Conservation (phyloP, 2,888 invertebrate species). For the Epistrophe grossulariae region DNA sequence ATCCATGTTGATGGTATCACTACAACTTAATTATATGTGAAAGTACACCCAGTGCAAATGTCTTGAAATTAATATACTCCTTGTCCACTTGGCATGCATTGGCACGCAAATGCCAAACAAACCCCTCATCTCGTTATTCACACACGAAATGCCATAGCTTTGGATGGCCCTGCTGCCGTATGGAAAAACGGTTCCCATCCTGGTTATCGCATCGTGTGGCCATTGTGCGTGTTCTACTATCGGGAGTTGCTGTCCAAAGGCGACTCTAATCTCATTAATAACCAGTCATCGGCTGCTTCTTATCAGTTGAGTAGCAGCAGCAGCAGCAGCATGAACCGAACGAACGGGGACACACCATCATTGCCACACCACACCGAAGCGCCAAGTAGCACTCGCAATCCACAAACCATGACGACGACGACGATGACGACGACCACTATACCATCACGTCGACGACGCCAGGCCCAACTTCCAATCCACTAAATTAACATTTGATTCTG, state of each 20-base stretch:
- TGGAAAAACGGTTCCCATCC: constrained; percentile 70
- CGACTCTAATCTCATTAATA: constrained; percentile 76
- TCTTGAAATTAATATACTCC: constrained; percentile 73
- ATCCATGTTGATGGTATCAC: constrained; percentile 70
- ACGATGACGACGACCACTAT: constrained; percentile 6
- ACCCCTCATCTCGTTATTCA: constrained; percentile 54
- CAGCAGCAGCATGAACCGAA: constrained; percentile 58
- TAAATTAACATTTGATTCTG: constrained; percentile 73
- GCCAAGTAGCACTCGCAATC: constrained; percentile 68
- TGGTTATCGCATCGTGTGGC: constrained; percentile 73
- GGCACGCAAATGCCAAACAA: constrained; percentile 74
- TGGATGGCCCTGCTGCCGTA: constrained; percentile 28
- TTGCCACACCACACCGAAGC: constrained; percentile 61
- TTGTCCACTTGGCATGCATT: constrained; percentile 66
- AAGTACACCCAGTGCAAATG: constrained; percentile 70
- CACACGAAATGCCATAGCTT: constrained; percentile 54
- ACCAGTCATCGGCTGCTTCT: constrained; percentile 76
- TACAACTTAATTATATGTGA: constrained; percentile 76
- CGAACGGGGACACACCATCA: constrained; percentile 61
- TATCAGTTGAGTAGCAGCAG: constrained; percentile 71
- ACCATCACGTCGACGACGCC: constrained; percentile 30
- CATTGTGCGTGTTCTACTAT: constrained; percentile 75
- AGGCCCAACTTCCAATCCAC: constrained; percentile 65
- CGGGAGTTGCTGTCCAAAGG: constrained; percentile 75
- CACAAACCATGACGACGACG: constrained; percentile 69